Evolutionary conservation across 2,113 vertebrate species (phyloP), one percentile per base, ranked within the genome.

Genomic region (Indicator maculatus): DNA sequence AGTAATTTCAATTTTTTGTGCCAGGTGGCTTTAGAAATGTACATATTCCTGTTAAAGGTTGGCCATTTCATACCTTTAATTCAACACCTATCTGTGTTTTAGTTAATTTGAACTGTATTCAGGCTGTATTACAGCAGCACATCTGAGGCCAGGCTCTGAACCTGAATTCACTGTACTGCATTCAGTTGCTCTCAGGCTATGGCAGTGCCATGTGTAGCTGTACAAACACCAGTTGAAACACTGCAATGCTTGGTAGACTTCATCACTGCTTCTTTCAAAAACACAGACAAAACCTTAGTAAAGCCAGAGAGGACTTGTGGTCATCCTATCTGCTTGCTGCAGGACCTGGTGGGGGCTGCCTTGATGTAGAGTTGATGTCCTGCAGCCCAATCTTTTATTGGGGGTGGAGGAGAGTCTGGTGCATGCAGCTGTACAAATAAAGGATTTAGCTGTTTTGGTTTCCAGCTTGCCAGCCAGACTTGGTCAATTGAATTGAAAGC

Each of bases 371-470:
- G 69, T 1, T 56, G 67, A 21, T 78, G 80, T 88, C 50, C 92
- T 67, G 79, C 70, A 71, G 69, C 82, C 39, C 1, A 5, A 12
- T 71, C 61, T 3, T 33, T 70, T 52, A 6, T 6, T 27, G 88
- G 59, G 80, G 69, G 71, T 31, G 67, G 93, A 93, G 72, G 64
- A 74, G 69, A 74, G 72, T 21, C n/a, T 63, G n/a, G 31, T 16
- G 71, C 67, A 39, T 2, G 6, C 95, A 95, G 96, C 96, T 96
- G 95, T 88, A 64, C 76, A 92, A 96, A 90, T 88, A 95, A 63
- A 18, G 44, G 83, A 30, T 91, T 80, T 26, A 36, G 76, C 73
- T 94, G 41, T 16, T 88, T 86, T 50, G 76, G 76, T 93, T 93
- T 94, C 39, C 31, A 56, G 64, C 95, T 87, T 82, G 67, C 88